Base-by-base conservation (phyloP, 2,797 vertebrate genomes). In the Semaprochilodus insignis region DNA sequence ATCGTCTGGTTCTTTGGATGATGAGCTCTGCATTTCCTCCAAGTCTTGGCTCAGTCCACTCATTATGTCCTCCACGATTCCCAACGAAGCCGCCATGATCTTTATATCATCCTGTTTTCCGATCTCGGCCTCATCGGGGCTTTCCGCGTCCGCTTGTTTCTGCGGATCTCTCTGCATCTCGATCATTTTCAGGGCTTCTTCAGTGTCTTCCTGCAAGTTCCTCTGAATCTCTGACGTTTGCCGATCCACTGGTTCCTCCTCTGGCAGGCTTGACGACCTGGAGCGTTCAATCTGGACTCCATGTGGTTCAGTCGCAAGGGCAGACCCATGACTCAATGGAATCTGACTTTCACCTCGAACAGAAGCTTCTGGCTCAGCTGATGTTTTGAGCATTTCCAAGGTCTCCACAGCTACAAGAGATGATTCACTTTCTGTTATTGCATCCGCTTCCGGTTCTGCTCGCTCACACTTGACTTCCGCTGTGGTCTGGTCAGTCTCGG, bases 1-100 rank as follows among this genome's bases (percentile, higher is more conserved):
- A 40, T 11, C 31, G 13, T 55, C 31, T 14, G 7, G 27, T 77
- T 73, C 44, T 27, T 27, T 71, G 8, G 17, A 36, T 19, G 62
- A 54, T 63, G 44, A 52, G 3, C 8, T 63, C n/a, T 25, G 57
- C 0, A 3, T 36, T 14, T 67, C 51, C 16, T 67, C 13, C 14
- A n/a, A 36, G 8, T 34, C 27, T 25, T 67, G 54, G 8, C 11
- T 23, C 51, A 78, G 31, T 17, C 15, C 66, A 23, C 36, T 62
- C 73, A 40, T 82, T 55, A 62, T 25, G 40, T 31, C 60, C 60
- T 73, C 69, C 59, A 31, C 23, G 23, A 73, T 51, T n/a, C 44
- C 74, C 6, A 40, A 10, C 21, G 31, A 44, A 21, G 40, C 6
- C 1, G 27, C 4, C 7, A 10, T 54, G 25, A 15, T 27, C 17